Evolutionary conservation across 1,140 invertebrate species (phyloP).

Genomic region (Physella acuta): DNA sequence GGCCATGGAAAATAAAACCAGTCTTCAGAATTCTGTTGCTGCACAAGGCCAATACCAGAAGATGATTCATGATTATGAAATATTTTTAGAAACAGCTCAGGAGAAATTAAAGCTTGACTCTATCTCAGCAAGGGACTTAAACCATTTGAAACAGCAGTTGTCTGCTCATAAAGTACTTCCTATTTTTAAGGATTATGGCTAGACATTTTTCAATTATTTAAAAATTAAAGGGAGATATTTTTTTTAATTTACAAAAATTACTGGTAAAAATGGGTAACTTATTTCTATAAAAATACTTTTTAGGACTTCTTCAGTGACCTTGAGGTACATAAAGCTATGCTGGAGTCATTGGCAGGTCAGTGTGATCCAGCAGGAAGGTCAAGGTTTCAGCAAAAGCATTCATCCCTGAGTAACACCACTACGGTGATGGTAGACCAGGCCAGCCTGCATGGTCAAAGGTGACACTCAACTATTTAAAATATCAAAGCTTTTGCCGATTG

Average conservation of each 20-base stretch:
- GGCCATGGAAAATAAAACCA: slow-evolving; percentile 52
- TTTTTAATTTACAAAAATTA: too few species aligned
- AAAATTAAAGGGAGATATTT: background rate
- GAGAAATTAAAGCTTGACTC: slow-evolving; percentile 48
- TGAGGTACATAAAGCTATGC: slow-evolving; percentile 50
- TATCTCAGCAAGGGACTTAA: slow-evolving; percentile 43
- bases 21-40: slow-evolving; percentile 44
- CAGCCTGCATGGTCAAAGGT: slow-evolving; percentile 49
- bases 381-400: slow-evolving; percentile 41
- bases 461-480: too few species aligned
- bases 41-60: slow-evolving; percentile 57
- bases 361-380: slow-evolving; percentile 45
- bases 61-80: slow-evolving; percentile 52
- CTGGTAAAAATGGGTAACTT: too few species aligned
- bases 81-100: slow-evolving; percentile 55
- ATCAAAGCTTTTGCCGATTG: too few species aligned
- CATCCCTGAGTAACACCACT: slow-evolving; percentile 47
- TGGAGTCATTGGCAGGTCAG: slow-evolving; percentile 50
- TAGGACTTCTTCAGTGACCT: slow-evolving; percentile 58
- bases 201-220: background rate
- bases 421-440: slow-evolving; percentile 53
- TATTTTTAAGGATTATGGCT: background rate
- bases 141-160: slow-evolving; percentile 52
- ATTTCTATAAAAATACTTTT: too few species aligned
- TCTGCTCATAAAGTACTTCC: slow-evolving; percentile 49